These are phyloP conservation scores for Centropus bengalensis DNA, from an alignment of 2,113 vertebrate genomes.

Conservation along the genomic window DNA sequence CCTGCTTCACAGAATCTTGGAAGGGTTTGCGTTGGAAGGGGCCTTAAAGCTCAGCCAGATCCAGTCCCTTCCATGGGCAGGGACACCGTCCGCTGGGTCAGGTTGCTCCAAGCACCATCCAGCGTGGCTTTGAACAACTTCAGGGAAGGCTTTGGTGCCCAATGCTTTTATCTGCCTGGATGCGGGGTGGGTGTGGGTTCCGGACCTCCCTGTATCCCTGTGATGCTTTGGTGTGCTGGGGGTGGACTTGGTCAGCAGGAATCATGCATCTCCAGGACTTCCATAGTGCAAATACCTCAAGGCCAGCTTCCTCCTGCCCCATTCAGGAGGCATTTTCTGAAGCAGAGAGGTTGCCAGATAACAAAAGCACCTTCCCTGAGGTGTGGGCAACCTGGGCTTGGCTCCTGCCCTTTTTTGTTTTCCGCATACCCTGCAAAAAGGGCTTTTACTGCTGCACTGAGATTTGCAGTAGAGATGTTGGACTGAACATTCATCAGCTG, in stretches of 20 bases:
- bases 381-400: neutral
- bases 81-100: too few species aligned
- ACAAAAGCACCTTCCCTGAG: neutral
- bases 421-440: neutral
- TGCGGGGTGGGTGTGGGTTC: neutral
- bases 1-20: too few species aligned
- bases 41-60: too few species aligned
- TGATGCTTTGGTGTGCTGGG: fast-evolving
- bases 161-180: neutral
- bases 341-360: neutral
- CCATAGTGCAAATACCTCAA: fast-evolving
- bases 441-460: neutral
- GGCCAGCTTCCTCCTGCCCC: neutral
- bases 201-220: neutral
- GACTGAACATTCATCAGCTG: neutral
- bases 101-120: too few species aligned
- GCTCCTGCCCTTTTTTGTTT: neutral
- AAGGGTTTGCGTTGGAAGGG: too few species aligned
- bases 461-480: neutral
- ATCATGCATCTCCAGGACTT: neutral
- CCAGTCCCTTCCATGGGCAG: too few species aligned
- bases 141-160: neutral
- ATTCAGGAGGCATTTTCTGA: neutral
- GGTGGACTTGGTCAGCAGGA: neutral
- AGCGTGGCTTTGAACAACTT: too few species aligned